Evolutionary conservation across 2,113 vertebrate genomes (phyloP), one percentile per base, ranked within the genome.

Genomic region (Tragelaphus buxtoni): DNA sequence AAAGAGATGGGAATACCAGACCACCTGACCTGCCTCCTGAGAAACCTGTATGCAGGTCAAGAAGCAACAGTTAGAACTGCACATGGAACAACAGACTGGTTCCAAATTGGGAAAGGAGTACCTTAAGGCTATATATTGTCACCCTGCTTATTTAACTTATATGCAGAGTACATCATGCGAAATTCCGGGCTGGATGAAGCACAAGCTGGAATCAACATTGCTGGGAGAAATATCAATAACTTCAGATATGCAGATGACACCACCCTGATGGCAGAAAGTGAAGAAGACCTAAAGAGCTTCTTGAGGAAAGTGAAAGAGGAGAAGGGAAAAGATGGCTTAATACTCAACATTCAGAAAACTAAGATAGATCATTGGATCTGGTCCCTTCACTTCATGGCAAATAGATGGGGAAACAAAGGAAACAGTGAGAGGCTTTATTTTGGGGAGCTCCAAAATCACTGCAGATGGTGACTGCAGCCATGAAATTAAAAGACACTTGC

Each of bases 151-250:
- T 35, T 69, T 69, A 69, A 35, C n/a, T 69, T 35, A 35, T 35
- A 35, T 11, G n/a, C n/a, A 69, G 63, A 22, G 9, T 69, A 35
- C 18, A 35, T 69, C 9, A 69, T 35, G n/a, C 0, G 0, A 69
- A 35, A 69, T 11, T 1, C 18, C 0, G 0, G 9, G 63, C n/a
- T 69, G 18, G 18, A 35, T 20, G 18, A 69, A 69, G 63, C 63
- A 69, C 18, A 35, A 69, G n/a, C 63, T 69, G n/a, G 18, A 69
- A 35, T 69, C n/a, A 69, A 69, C 9, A 35, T 22, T 69, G 9
- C n/a, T 35, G n/a, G n/a, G 18, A 69, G n/a, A 69, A 69, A 11
- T 69, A 69, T 35, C n/a, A 69, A 35, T 69, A 69, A 35, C n/a
- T 2, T 2, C n/a, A 22, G n/a, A 10, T 35, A 69, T 0, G 0